Conservation (phyloP, 2,113 vertebrate species). For the Lepus timidus region DNA sequence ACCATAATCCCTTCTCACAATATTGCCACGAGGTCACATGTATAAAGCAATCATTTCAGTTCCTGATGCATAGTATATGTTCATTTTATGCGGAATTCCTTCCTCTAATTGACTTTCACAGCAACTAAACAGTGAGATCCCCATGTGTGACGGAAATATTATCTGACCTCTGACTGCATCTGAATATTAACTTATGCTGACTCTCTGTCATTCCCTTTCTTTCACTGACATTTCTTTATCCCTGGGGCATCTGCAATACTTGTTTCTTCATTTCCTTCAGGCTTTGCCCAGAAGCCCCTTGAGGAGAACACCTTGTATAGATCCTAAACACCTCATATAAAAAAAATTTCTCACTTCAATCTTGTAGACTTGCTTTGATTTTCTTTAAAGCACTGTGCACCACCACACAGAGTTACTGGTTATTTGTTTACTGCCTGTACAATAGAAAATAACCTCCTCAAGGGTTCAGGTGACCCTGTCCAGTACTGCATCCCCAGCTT, state of each 20-base stretch:
- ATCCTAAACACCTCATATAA: neutral
- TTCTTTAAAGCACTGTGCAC: neutral
- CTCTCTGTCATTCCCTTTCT: neutral
- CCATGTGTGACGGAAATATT: neutral
- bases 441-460: neutral
- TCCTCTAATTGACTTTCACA: neutral
- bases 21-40: neutral
- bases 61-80: neutral
- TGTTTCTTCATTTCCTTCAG: neutral
- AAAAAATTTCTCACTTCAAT: rapidly evolving
- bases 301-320: neutral
- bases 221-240: neutral
- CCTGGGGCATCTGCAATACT: rapidly evolving
- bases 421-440: neutral
- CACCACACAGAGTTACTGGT: neutral
- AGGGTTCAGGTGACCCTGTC: too few relatives aligned
- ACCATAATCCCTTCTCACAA: rapidly evolving
- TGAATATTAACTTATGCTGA: rapidly evolving
- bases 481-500: neutral
- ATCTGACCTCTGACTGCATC: neutral
- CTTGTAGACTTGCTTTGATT: neutral
- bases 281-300: neutral
- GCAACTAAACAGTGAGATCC: neutral
- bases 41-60: neutral
- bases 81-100: neutral